These are phyloP conservation scores for Rhyacophila evoluta DNA, from an alignment of 2,888 invertebrate species.

Conservation along the genomic window DNA sequence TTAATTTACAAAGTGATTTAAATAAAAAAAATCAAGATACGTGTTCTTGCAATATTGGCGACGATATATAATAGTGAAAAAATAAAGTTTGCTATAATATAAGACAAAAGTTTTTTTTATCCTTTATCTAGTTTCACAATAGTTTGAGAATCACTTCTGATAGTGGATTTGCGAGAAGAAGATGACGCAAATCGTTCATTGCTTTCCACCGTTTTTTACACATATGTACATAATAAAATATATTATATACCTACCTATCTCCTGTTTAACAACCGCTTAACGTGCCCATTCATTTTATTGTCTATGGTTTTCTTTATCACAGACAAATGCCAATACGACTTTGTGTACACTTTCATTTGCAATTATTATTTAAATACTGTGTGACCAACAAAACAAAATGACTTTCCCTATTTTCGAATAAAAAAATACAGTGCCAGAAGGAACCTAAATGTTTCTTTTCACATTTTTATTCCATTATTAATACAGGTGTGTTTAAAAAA, in stretches of 20 bases:
- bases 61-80: no score
- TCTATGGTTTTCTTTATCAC: not conserved
- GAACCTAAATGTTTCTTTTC: no score
- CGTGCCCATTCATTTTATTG: not conserved
- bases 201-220: conserved; percentile 4
- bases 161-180: not conserved
- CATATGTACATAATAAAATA: not conserved
- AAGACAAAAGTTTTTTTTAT: no score
- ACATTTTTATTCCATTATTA: no score
- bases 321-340: no score
- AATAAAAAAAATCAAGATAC: no score
- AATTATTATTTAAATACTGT: not conserved
- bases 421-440: not conserved
- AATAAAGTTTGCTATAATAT: not conserved
- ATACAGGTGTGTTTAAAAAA: no score
- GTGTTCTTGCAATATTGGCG: no score
- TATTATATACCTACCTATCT: not conserved
- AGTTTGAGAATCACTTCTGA: not conserved
- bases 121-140: no score
- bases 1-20: no score
- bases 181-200: not conserved
- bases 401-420: conserved; percentile 1
- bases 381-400: not conserved
- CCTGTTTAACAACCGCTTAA: not conserved
- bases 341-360: not conserved